Percentiles rank a stretch among this genome's conserved stretches.
Conservation (phyloP, 2,797 vertebrate species). For the Florisuga fusca region DNA sequence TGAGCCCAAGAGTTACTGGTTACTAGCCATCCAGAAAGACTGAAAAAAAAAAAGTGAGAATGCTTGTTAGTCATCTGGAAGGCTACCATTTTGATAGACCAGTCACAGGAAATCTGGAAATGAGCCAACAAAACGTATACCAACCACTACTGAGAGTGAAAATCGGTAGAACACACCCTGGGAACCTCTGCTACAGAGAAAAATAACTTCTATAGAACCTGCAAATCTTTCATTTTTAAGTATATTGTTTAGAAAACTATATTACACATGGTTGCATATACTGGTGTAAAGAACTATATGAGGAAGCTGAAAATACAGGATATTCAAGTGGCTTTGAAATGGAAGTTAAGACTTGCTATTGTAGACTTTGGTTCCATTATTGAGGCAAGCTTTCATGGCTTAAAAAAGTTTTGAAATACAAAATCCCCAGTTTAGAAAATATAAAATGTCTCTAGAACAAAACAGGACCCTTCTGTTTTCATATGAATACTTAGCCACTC, state of each 20-base stretch:
- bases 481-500: neutral
- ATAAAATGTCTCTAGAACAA: neutral
- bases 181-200: neutral
- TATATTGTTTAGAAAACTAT: neutral
- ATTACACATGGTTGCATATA: neutral
- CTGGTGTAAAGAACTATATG: neutral
- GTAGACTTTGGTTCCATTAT: neutral
- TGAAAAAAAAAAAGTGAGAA: neutral
- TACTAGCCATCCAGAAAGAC: neutral
- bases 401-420: conserved; percentile 14
- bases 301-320: neutral
- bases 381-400: neutral
- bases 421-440: neutral
- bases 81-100: neutral
- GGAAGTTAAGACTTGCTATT: neutral
- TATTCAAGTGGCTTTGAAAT: neutral
- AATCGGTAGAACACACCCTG: neutral
- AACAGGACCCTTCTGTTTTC: conserved; percentile 1
- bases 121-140: neutral
- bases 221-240: neutral
- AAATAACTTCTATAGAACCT: neutral
- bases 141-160: neutral
- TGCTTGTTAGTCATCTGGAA: neutral
- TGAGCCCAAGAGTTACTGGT: neutral
- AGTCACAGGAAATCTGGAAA: neutral